phyloP scores from a whole-genome alignment of 23 tunicate species.

The Ascidia mentula region DNA sequence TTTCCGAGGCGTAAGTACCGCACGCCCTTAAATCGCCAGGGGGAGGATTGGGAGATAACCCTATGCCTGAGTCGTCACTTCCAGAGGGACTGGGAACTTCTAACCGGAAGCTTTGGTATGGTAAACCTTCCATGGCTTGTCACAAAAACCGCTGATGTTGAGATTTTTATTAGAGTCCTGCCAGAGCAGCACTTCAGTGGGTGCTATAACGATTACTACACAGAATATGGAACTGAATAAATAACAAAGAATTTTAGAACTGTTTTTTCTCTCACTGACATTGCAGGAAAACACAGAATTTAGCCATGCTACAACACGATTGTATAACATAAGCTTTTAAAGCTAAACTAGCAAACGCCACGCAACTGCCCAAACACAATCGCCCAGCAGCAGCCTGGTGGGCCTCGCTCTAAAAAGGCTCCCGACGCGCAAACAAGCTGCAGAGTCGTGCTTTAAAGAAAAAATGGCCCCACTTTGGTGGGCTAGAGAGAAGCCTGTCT shows the following conservation, averaged over 20 bases:
- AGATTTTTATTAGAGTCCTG: background rate
- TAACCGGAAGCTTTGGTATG: background rate
- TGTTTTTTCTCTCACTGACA: background rate
- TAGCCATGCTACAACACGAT: background rate
- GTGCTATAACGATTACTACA: background rate
- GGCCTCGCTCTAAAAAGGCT: background rate
- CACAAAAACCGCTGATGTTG: background rate
- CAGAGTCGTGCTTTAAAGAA: background rate
- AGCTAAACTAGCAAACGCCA: too few relatives aligned
- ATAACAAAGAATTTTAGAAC: background rate
- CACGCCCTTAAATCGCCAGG: constrained; percentile 4
- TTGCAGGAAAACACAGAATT: too few relatives aligned
- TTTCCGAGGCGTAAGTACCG: constrained; percentile 20
- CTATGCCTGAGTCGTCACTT: constrained; percentile 63
- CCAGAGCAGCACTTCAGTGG: background rate
- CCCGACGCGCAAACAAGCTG: background rate
- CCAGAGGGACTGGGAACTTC: constrained; percentile 61
- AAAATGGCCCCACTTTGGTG: background rate
- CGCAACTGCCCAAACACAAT: background rate
- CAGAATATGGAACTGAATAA: background rate
- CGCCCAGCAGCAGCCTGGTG: background rate
- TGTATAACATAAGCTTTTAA: background rate
- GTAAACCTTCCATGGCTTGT: background rate
- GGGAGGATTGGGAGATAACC: constrained; percentile 34
- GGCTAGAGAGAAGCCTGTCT: background rate